Percentiles rank a stretch among this genome's conserved stretches.
phyloP scores from a whole-genome alignment of 2,797 vertebrate genomes.

The Thunnus albacares region DNA sequence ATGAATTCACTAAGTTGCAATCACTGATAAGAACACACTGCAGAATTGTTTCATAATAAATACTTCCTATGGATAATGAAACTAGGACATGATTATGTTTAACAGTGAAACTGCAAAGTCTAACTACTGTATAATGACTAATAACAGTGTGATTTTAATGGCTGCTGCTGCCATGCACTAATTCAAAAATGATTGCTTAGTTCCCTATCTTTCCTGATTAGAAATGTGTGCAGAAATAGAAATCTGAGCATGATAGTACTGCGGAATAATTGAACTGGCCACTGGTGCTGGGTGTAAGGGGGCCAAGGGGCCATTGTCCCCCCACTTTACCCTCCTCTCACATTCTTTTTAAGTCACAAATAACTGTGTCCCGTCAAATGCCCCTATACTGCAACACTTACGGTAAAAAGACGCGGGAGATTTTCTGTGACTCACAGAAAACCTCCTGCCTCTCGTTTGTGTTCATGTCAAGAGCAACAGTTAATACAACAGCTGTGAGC shows the following conservation, averaged over 20 bases:
- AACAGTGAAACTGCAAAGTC: slow-evolving; percentile 70
- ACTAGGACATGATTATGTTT: slow-evolving; percentile 65
- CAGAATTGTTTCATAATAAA: slow-evolving; percentile 69
- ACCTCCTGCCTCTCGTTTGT: too few species aligned
- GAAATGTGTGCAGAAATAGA: slow-evolving; percentile 38
- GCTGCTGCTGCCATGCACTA: slow-evolving; percentile 63
- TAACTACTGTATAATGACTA: slow-evolving; percentile 72
- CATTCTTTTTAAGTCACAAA: too few species aligned
- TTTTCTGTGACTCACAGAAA: too few species aligned
- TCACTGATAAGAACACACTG: slow-evolving; percentile 68
- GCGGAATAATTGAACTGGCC: slow-evolving; percentile 46
- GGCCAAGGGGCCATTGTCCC: too few species aligned
- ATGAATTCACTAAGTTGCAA: slow-evolving; percentile 62
- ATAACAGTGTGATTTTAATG: slow-evolving; percentile 71
- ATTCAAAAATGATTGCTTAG: slow-evolving; percentile 71
- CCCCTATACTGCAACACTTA: too few species aligned
- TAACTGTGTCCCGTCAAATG: too few species aligned
- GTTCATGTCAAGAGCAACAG: too few species aligned
- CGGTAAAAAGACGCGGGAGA: too few species aligned
- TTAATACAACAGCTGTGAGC: too few species aligned
- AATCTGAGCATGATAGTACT: slow-evolving; percentile 30
- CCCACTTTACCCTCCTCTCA: too few species aligned
- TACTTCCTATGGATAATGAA: slow-evolving; percentile 71
- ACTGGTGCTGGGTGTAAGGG: too few species aligned
- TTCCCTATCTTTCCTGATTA: slow-evolving; percentile 51